Percentiles rank a stretch among this genome's conserved stretches.
These are phyloP conservation scores for Pilophorus perplexus DNA, from an alignment of 2,888 invertebrate species.

Conservation along the genomic window DNA sequence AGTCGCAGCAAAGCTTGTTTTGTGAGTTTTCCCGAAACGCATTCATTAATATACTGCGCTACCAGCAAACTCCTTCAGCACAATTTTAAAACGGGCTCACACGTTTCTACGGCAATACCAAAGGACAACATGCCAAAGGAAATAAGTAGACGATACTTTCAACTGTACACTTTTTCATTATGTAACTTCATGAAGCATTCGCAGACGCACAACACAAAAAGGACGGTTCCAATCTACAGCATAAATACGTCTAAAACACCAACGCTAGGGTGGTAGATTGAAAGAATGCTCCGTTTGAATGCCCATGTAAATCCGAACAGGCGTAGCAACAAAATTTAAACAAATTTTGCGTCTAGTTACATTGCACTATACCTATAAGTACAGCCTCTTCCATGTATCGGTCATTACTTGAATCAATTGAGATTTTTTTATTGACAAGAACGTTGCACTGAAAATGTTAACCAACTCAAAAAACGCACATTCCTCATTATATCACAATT, in stretches of 20 bases:
- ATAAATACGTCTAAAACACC: conserved; percentile 4
- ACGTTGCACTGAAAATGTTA: too few species aligned
- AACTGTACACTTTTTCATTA: too few species aligned
- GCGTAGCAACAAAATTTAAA: too few species aligned
- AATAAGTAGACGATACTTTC: conserved; percentile 8
- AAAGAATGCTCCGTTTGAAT: conserved; percentile 5
- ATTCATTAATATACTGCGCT: conserved; percentile 4
- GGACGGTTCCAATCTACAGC: conserved; percentile 19
- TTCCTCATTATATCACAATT: too few species aligned
- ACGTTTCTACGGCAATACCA: conserved; percentile 17
- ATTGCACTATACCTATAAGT: too few species aligned
- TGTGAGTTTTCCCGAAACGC: not conserved
- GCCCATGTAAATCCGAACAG: not conserved
- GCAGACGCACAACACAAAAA: conserved; percentile 14
- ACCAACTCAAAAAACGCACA: too few species aligned
- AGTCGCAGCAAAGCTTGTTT: conserved; percentile 6
- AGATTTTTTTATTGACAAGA: too few species aligned
- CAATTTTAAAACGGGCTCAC: conserved; percentile 19
- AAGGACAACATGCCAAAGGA: conserved; percentile 12
- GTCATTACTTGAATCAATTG: too few species aligned
- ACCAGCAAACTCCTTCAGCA: conserved; percentile 15
- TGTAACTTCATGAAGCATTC: too few species aligned
- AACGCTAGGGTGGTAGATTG: conserved; percentile 9
- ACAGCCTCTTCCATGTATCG: too few species aligned
- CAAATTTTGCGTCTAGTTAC: too few species aligned